phyloP scores from a whole-genome alignment of 2,113 vertebrate genomes.

The Mormyrus lacerda region DNA sequence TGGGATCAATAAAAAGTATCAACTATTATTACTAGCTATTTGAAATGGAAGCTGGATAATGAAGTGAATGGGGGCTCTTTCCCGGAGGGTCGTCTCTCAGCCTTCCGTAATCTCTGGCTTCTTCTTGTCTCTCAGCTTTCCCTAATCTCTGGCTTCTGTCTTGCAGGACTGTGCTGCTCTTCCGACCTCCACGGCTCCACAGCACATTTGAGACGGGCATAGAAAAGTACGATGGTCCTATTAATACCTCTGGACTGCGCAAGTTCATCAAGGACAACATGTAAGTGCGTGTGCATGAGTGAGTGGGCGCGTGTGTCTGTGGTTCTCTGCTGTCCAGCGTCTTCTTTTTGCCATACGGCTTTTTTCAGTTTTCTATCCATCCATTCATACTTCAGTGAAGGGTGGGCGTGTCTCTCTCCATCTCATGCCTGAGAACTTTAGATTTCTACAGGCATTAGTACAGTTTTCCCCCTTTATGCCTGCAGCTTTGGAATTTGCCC shows the following conservation, averaged over 20 bases:
- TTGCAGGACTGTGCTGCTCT: constrained; percentile 38
- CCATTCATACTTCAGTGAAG: not conserved
- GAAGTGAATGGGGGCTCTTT: not conserved
- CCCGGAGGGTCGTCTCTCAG: not conserved
- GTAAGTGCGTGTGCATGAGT: constrained; percentile 20
- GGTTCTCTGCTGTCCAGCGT: not conserved
- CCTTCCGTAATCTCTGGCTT: not conserved
- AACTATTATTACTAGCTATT: not conserved
- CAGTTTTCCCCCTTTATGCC: not conserved
- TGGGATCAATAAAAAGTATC: no score
- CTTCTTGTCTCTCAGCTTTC: not conserved
- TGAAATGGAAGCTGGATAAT: not conserved
- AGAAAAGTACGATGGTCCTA: constrained; percentile 19
- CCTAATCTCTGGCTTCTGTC: not conserved
- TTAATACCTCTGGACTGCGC: constrained; percentile 26
- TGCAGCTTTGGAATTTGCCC: constrained; percentile 61
- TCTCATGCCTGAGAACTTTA: not conserved
- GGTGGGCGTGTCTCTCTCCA: not conserved
- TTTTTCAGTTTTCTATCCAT: not conserved
- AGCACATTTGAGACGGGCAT: constrained; percentile 43
- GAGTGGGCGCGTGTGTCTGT: constrained; percentile 17
- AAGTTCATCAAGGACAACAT: constrained; percentile 40
- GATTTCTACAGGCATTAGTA: not conserved
- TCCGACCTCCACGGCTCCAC: constrained; percentile 38
- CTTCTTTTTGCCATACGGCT: not conserved